phyloP scores from a whole-genome alignment of 2,888 invertebrate genomes.

The Dendrolimus houi region DNA sequence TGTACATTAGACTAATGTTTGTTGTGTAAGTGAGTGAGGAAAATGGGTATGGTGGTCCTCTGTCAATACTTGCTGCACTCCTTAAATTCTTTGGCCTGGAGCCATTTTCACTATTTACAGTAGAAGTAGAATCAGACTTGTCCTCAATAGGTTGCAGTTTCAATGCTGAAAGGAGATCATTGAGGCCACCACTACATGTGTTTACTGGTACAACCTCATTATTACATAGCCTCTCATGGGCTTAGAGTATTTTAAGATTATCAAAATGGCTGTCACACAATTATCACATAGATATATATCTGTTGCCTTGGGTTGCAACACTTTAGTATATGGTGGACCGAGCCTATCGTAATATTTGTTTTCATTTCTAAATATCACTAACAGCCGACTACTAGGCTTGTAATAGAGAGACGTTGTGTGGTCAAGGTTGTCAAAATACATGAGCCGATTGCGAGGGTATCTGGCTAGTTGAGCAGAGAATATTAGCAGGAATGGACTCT shows the following conservation, averaged over 20 bases:
- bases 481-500: conserved; percentile 81
- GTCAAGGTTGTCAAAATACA: conserved; percentile 83
- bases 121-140: conserved; percentile 14
- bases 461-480: conserved; percentile 83
- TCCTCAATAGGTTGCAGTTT: conserved; percentile 41
- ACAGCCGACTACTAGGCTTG: conserved; percentile 77
- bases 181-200: conserved; percentile 38
- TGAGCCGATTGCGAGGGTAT: conserved; percentile 78
- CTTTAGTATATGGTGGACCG: conserved; percentile 43
- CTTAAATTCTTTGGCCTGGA: conserved; percentile 42
- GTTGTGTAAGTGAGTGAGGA: conserved; percentile 63
- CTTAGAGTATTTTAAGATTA: conserved; percentile 47
- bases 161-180: conserved; percentile 57
- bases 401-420: conserved; percentile 84
- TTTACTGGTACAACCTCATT: conserved; percentile 36
- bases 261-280: conserved; percentile 85
- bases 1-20: conserved; percentile 43
- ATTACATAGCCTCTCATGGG: conserved; percentile 67
- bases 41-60: conserved; percentile 66
- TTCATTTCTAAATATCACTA: conserved; percentile 86
- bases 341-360: conserved; percentile 76
- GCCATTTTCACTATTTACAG: conserved; percentile 23
- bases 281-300: conserved; percentile 86
- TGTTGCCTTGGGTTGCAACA: conserved; percentile 74
- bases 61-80: conserved; percentile 46